phyloP scores from a whole-genome alignment of 2,113 vertebrate genomes.

The human region GRCh38 chrX:94795501-94796000 shows the following conservation, averaged over 20 bases:
- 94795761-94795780: not conserved
- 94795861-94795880: too few species aligned
- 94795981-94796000: too few species aligned
- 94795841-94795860: too few species aligned
- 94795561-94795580: not conserved
- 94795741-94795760: not conserved
- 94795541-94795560: not conserved
- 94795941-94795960: too few species aligned
- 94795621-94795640: not conserved
- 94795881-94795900: too few species aligned
- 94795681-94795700: not conserved
- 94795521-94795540: not conserved
- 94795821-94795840: not conserved
- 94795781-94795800: not conserved
- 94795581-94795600: not conserved
- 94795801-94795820: not conserved
- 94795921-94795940: too few species aligned
- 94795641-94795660: not conserved
- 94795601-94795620: not conserved
- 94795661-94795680: not conserved
- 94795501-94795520: not conserved
- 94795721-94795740: not conserved
- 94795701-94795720: not conserved
- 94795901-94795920: too few species aligned
- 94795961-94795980: too few species aligned